Evolutionary conservation across 2,888 invertebrate species (phyloP), one percentile per base, ranked within the genome.

Genomic region (Uloborus plumipes): DNA sequence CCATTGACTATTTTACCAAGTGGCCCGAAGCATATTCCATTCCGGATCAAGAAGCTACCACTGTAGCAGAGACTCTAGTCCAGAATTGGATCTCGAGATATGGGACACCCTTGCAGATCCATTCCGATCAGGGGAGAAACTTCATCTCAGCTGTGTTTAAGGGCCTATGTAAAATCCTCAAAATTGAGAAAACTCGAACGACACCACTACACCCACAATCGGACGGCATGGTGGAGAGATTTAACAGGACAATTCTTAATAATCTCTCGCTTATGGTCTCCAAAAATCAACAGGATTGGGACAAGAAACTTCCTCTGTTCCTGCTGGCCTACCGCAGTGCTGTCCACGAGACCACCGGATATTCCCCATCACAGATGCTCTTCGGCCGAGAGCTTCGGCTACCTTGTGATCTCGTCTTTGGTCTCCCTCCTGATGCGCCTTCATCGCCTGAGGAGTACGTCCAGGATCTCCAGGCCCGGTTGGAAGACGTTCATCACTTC

Each of bases 381-480:
- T 53, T 69, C 53, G 67, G 67, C 11, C 20, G 67, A 6, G 67
- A 69, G 2, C n/a, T 69, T 53, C 53, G 53, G 51, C 67, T 69
- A 55, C 31, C 67, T 55, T 20, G 53, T 53, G 2, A 69, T 55
- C 67, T 69, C 26, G 16, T 20, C 31, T 53, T 53, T 22, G 26
- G 67, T 53, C 26, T 22, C 2, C 67, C 53, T 15, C 53, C 51
- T 1, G 67, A 51, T 26, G 18, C 31, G 50, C 53, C 67, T 69
- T 22, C 31, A 69, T 69, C 9, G 53, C 51, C 53, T 15, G 53
- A 51, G n/a, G 53, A 69, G 18, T 69, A 53, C 53, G 14, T 69
- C 14, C 22, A 53, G 53, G 53, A 69, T 11, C 55, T 69, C 16
- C 67, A 53, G 55, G 26, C 51, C 51, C 31, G 26, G 16, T 31